Evolutionary conservation across 2,888 invertebrate genomes (phyloP).

Genomic region (Noctua janthe): DNA sequence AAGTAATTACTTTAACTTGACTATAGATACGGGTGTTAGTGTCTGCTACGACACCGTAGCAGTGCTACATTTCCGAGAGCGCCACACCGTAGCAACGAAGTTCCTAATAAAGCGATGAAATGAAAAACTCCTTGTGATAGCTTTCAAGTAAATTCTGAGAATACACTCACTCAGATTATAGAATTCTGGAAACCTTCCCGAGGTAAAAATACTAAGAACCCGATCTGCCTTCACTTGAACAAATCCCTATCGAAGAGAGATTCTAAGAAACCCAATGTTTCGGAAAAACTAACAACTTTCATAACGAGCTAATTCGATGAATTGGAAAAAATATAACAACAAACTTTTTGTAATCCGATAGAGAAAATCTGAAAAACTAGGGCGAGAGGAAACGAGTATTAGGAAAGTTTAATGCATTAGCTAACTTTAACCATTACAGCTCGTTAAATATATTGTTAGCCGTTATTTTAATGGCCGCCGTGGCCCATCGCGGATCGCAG

Average conservation of each 20-base stretch:
- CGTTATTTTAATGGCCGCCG: constrained; percentile 56
- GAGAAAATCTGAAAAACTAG: constrained; percentile 64
- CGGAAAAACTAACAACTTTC: constrained; percentile 16
- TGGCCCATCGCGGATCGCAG: constrained; percentile 25
- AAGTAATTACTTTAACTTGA: neutral
- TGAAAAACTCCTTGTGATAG: neutral
- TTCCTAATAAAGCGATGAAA: neutral
- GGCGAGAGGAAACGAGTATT: constrained; percentile 71
- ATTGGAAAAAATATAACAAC: constrained; percentile 52
- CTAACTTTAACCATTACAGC: constrained; percentile 74
- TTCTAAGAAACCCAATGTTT: constrained; percentile 6
- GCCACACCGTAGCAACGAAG: constrained; percentile 36
- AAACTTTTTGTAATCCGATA: constrained; percentile 57
- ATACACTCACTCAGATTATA: neutral
- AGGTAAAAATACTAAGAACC: neutral
- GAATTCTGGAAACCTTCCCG: neutral
- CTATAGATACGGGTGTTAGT: too few relatives aligned
- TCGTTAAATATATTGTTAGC: constrained; percentile 75
- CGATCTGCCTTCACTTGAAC: neutral
- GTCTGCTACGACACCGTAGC: constrained; percentile 18
- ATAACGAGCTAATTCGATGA: constrained; percentile 25
- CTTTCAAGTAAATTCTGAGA: neutral
- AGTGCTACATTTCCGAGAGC: too few relatives aligned
- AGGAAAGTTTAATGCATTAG: constrained; percentile 72
- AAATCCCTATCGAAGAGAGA: neutral